Evolutionary conservation across 2,797 vertebrate genomes (phyloP).

Genomic region (Ctenopoma kingsleyae): DNA sequence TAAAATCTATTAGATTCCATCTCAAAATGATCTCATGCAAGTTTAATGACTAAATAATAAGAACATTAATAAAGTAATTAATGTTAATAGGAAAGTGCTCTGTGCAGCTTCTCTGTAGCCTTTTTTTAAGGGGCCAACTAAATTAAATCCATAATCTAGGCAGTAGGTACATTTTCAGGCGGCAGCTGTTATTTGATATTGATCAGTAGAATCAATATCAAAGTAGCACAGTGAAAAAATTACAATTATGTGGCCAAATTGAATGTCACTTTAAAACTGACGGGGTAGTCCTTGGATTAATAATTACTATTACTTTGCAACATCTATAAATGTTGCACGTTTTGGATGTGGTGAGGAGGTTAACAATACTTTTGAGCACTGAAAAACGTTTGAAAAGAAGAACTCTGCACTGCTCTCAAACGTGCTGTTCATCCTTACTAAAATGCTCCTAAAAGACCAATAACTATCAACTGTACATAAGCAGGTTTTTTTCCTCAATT

Average conservation of each 20-base stretch:
- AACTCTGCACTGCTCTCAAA: conserved; percentile 3
- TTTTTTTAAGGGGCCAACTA: neutral
- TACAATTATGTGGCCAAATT: conserved; percentile 7
- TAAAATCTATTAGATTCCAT: neutral
- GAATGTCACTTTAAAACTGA: conserved; percentile 30
- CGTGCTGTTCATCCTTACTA: conserved; percentile 3
- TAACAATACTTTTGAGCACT: neutral
- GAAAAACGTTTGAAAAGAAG: neutral
- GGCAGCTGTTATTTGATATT: conserved; percentile 24
- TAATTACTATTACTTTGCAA: neutral
- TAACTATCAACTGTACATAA: conserved; percentile 7
- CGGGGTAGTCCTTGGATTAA: neutral
- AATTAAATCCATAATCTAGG: neutral
- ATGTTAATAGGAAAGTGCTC: neutral
- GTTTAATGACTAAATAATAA: neutral
- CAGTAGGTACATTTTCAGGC: neutral
- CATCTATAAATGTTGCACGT: conserved; percentile 35
- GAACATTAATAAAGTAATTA: neutral
- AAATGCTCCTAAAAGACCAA: conserved; percentile 17
- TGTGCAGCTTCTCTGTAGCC: neutral
- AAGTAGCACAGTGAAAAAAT: conserved; percentile 2
- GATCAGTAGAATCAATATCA: conserved; percentile 3
- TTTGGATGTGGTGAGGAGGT: neutral
- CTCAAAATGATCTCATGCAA: neutral
- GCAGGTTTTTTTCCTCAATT: conserved; percentile 4